phyloP scores from a whole-genome alignment of 2,888 invertebrate genomes.

The Lasius fuliginosus region DNA sequence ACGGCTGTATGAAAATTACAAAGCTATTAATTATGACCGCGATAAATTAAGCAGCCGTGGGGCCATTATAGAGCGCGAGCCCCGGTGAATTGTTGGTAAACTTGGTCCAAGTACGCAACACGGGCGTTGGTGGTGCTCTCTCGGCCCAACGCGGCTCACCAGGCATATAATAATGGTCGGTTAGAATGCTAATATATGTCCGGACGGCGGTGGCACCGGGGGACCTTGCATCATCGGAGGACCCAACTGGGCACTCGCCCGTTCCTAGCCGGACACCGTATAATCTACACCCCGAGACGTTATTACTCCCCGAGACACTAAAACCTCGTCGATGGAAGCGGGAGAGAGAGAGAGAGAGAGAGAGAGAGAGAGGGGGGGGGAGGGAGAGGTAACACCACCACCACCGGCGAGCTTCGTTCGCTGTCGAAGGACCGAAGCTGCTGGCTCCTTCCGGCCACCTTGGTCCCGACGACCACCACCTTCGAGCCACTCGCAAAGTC shows the following conservation, averaged over 20 bases:
- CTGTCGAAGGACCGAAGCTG: conserved; percentile 54
- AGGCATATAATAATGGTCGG: conserved; percentile 86
- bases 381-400: conserved; percentile 53
- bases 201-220: conserved; percentile 84
- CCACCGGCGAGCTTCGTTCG: conserved; percentile 41
- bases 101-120: conserved; percentile 86
- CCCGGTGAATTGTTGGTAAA: conserved; percentile 86
- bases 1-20: conserved; percentile 86
- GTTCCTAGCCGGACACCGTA: conserved; percentile 84
- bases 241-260: conserved; percentile 85
- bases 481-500: conserved; percentile 74
- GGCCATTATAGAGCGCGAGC: conserved; percentile 86
- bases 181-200: conserved; percentile 86
- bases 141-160: conserved; percentile 85
- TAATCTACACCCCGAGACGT: conserved; percentile 85
- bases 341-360: not conserved
- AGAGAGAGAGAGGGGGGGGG: not conserved
- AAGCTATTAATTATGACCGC: conserved; percentile 86
- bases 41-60: conserved; percentile 86
- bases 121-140: conserved; percentile 78
- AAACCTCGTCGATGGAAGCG: conserved; percentile 78
- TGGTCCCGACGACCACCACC: conserved; percentile 70
- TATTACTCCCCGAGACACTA: conserved; percentile 86
- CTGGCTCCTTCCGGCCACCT: conserved; percentile 69
- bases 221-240: conserved; percentile 86